Conservation (phyloP, 1,140 invertebrate genomes). For the Oreohelix idahoensis region DNA sequence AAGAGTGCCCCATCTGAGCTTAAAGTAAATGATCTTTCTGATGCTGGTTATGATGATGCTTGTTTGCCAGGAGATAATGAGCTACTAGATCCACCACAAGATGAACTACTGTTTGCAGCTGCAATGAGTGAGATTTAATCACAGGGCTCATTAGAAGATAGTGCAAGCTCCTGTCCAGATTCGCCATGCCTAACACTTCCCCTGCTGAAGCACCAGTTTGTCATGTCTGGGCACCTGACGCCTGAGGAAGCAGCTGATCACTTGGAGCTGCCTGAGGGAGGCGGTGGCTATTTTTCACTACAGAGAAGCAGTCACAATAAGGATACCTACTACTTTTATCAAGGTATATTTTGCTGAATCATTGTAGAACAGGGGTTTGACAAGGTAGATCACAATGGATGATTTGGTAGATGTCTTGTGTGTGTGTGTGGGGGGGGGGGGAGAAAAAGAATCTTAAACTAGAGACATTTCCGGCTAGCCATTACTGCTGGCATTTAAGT, state of each 20-base stretch:
- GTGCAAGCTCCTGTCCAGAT: not conserved
- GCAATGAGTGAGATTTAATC: not conserved
- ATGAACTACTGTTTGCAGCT: not conserved
- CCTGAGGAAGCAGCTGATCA: slow-evolving; percentile 63
- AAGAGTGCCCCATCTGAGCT: no score
- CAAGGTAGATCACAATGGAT: no score
- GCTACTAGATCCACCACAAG: not conserved
- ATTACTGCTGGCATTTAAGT: no score
- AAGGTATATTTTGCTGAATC: slow-evolving; percentile 81
- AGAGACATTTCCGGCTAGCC: no score
- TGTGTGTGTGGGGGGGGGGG: no score
- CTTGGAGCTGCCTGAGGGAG: slow-evolving; percentile 55
- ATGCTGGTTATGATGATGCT: not conserved
- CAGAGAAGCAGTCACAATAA: slow-evolving; percentile 38
- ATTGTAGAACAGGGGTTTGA: no score
- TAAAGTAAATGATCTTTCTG: no score
- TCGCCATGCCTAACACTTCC: not conserved
- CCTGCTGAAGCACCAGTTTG: not conserved
- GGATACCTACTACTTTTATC: slow-evolving; percentile 85
- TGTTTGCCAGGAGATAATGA: slow-evolving; percentile 1
- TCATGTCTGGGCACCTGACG: slow-evolving; percentile 44
- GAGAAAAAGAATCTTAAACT: no score
- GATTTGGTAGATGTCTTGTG: no score
- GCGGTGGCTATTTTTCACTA: not conserved
- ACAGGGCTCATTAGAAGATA: not conserved